Conservation (phyloP, 1,140 invertebrate genomes). For the Galleria mellonella region DNA sequence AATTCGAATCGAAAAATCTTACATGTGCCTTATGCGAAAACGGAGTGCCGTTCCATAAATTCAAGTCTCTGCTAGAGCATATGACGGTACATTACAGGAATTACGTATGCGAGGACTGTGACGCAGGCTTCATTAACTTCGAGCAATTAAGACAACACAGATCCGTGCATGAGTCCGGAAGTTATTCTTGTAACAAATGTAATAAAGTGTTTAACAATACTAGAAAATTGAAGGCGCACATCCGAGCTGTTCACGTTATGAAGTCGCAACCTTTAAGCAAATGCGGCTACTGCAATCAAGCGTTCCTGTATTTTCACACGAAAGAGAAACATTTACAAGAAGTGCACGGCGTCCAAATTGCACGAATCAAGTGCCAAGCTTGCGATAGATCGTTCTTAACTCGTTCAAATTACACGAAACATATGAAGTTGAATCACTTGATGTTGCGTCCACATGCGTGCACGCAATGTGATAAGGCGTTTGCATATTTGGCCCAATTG, state of each 20-base stretch:
- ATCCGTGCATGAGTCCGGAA: constrained; percentile 5
- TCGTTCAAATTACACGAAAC: too few relatives aligned
- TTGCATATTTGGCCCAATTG: too few relatives aligned
- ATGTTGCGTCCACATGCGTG: too few relatives aligned
- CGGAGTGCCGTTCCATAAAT: constrained; percentile 1
- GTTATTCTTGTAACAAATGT: constrained; percentile 34
- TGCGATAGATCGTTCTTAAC: constrained; percentile 18
- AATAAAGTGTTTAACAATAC: constrained; percentile 32
- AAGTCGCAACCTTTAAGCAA: constrained; percentile 26
- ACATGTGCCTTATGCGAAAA: constrained; percentile 11
- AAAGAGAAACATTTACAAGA: constrained; percentile 37
- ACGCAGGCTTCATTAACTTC: constrained; percentile 29
- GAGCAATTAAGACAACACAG: too few relatives aligned
- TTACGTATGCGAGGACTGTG: constrained; percentile 42
- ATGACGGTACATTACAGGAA: constrained; percentile 52
- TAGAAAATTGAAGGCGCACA: constrained; percentile 32
- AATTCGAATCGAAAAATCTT: constrained; percentile 2
- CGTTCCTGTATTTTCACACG: constrained; percentile 29
- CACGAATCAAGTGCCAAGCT: constrained; percentile 35
- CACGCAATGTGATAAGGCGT: too few relatives aligned
- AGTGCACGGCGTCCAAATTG: constrained; percentile 29
- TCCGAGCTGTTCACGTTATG: constrained; percentile 30
- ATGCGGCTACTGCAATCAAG: constrained; percentile 38
- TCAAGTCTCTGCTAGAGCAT: constrained; percentile 36
- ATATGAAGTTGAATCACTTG: too few relatives aligned